Evolutionary conservation across 2,113 vertebrate genomes (phyloP), one percentile per base, ranked within the genome.

Genomic region (Zosterops lateralis): DNA sequence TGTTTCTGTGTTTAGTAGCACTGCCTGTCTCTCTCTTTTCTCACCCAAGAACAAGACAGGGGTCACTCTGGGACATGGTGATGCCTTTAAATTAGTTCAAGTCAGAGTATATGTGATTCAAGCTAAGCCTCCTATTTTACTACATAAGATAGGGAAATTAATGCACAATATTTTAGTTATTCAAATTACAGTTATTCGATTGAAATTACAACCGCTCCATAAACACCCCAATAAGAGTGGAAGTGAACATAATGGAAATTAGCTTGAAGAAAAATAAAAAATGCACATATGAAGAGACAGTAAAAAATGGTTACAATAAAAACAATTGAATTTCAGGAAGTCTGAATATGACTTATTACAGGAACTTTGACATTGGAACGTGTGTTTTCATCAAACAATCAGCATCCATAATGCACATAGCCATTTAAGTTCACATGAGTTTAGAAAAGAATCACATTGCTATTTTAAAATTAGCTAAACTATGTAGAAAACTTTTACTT

Each of bases 121-220:
- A 48, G 13, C 9, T 60, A 54, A 70, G 20, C 26, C 17, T 93
- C 87, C 51, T 26, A 2, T 86, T 70, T 77, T 66, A 19, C 19
- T 8, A 1, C 13, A 22, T 34, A 90, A 86, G 53, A 83, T 14
- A 70, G 10, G 34, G 36, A 66, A 92, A 91, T 60, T 48, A 76
- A 54, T 83, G 66, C 4, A 77, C 4, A 8, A 70, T 20, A 18
- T 93, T 79, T 87, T 54, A 76, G 50, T 65, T 86, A 82, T 40
- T 62, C 68, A 62, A 61, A 67, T 14, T 53, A 57, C 12, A 91
- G 31, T 78, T 62, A 60, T 91, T 87, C 64, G 22, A 94, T 93
- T 93, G 92, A 96, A 94, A 84, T 78, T 73, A 44, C 60, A 95
- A 77, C 74, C 7, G 6, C 80, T 96, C 76, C 48, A 61, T 70